These are phyloP conservation scores for Brenthis ino DNA, from an alignment of 2,888 invertebrate species.

Conservation along the genomic window DNA sequence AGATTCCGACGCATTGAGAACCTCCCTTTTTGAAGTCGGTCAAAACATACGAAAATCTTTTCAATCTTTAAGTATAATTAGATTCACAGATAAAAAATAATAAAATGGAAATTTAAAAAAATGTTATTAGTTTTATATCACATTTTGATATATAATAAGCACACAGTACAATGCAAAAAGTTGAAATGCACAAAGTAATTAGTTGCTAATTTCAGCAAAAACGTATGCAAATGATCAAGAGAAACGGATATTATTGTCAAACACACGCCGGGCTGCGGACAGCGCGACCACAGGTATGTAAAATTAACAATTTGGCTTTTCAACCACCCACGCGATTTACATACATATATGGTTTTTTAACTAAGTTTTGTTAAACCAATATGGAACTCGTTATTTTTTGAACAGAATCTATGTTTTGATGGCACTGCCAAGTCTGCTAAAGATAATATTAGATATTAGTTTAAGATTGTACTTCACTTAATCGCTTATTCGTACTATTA, in stretches of 20 bases:
- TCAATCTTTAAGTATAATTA: no score
- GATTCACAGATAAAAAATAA: no score
- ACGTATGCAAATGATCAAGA: slow-evolving; percentile 26
- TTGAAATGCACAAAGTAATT: slow-evolving; percentile 7
- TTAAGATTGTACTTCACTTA: no score
- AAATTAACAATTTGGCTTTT: slow-evolving; percentile 24
- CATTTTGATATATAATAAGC: not conserved
- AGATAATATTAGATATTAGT: no score
- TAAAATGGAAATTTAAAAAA: no score
- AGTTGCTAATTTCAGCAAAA: slow-evolving; percentile 28
- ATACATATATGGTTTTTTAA: slow-evolving; percentile 24
- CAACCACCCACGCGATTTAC: slow-evolving; percentile 23
- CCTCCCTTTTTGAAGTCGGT: no score
- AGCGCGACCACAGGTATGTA: slow-evolving; percentile 27
- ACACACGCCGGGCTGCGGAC: slow-evolving; percentile 19
- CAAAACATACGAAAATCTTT: no score
- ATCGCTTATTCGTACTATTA: no score
- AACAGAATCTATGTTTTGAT: not conserved
- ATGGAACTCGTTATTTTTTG: not conserved
- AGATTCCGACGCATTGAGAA: no score
- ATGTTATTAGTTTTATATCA: no score
- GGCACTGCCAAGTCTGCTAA: not conserved
- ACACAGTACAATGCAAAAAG: slow-evolving; percentile 6
- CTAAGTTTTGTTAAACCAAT: not conserved
- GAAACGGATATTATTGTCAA: slow-evolving; percentile 27